Evolutionary conservation across 2,888 invertebrate genomes (phyloP), one percentile per base, ranked within the genome.

Genomic region (Orthosia gracilis): DNA sequence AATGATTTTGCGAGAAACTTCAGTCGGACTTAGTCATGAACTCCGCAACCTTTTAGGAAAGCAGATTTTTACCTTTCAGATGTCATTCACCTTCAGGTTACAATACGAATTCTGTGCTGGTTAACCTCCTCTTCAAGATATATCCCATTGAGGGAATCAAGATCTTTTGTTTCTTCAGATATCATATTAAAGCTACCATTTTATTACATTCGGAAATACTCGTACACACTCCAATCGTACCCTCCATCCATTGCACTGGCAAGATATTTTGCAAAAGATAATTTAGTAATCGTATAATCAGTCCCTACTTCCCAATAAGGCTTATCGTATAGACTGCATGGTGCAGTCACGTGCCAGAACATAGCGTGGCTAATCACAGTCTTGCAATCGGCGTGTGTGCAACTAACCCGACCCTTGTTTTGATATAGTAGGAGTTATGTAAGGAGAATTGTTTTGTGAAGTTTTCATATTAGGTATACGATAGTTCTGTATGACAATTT

Each of bases 281-380:
- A 81, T 76, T 75, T 76, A 21, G 63, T 64, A 76, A 78, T 78
- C 76, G 55, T 17, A 66, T n/a, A 55, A 81, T 78, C 81, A 61
- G 81, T 81, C 69, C 52, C 58, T 57, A 62, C 45, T 66, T 62
- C 67, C 82, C 50, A 76, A 65, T 76, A 76, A 21, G 76, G 82
- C 61, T 76, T 81, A 79, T 82, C 69, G 17, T 79, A 23, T 21
- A 58, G n/a, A 40, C 55, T 57, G 54, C 59, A 62, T 64, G 15
- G n/a, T 18, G n/a, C 62, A 70, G 78, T 82, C 79, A 82, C 78
- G 82, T 79, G 65, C 57, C n/a, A 61, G 75, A 74, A 78, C 61
- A 50, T 55, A 80, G 63, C 58, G 47, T 50, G 17, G 66, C 26
- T 82, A 79, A 82, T 82, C 82, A 50, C 50, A 55, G 62, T 62